A percentile compares a stretch with the other conserved stretches of the same genome.
phyloP scores from a whole-genome alignment of 2,888 invertebrate genomes.

The Hypena proboscidalis region DNA sequence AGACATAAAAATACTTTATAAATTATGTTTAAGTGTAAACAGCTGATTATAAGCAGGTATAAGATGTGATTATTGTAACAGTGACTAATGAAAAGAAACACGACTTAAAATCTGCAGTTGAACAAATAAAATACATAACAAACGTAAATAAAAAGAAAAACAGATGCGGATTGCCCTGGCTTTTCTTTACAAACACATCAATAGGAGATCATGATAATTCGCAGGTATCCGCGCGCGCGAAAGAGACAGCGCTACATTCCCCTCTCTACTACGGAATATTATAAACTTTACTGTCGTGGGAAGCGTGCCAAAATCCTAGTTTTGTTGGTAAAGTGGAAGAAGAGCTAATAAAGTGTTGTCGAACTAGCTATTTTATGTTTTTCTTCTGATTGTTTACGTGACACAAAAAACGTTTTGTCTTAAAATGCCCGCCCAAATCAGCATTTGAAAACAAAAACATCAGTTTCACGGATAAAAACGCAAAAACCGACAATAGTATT shows the following conservation, averaged over 20 bases:
- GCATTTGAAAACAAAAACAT: background rate
- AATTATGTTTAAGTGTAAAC: too few species aligned
- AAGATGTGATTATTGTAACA: background rate
- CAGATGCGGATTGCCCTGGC: background rate
- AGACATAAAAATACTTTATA: too few species aligned
- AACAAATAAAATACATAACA: too few species aligned
- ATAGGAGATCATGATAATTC: constrained; percentile 28
- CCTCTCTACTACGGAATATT: constrained; percentile 48
- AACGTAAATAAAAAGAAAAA: background rate
- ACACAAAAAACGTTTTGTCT: background rate
- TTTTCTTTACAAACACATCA: constrained; percentile 11
- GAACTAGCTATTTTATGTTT: constrained; percentile 32
- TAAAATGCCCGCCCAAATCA: too few species aligned
- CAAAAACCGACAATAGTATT: background rate
- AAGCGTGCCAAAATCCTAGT: constrained; percentile 63
- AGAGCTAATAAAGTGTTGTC: constrained; percentile 50
- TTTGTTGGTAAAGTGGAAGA: constrained; percentile 50
- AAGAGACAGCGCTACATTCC: constrained; percentile 25
- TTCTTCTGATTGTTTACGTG: constrained; percentile 21
- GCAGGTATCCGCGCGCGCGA: constrained; percentile 35
- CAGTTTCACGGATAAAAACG: background rate
- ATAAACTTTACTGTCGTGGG: constrained; percentile 61
- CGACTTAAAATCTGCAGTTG: too few species aligned
- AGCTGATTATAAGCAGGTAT: too few species aligned
- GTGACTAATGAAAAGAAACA: too few species aligned